phyloP scores from a whole-genome alignment of 2,797 vertebrate genomes.

The Pseudochaenichthys georgianus region DNA sequence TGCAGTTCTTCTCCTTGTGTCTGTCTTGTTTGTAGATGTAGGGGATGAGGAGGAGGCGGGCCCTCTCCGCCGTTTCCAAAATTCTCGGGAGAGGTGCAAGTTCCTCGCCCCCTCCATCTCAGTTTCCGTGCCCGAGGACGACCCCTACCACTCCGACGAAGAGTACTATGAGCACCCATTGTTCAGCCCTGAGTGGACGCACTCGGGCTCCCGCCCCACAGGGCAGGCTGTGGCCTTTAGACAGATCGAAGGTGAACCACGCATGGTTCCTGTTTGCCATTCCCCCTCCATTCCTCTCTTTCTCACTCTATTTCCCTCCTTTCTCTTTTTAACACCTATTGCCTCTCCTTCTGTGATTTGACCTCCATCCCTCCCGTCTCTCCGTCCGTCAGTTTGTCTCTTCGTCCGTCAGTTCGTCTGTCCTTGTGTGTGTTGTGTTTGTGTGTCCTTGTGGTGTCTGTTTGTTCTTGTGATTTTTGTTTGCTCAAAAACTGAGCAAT shows the following conservation, averaged over 20 bases:
- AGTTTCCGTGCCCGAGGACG: conserved; percentile 95
- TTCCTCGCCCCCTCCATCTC: conserved; percentile 95
- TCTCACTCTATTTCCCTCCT: conserved; percentile 53
- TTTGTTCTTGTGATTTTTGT: conserved; percentile 68
- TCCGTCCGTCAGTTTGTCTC: conserved; percentile 53
- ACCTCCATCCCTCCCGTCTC: conserved; percentile 62
- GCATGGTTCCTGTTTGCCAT: conserved; percentile 90
- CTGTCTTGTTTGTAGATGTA: conserved; percentile 95
- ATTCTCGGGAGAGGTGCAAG: conserved; percentile 90
- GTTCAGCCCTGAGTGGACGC: conserved; percentile 95
- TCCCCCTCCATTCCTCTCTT: conserved; percentile 57
- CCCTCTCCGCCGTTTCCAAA: conserved; percentile 89
- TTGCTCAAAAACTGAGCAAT: conserved; percentile 62
- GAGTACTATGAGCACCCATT: conserved; percentile 96
- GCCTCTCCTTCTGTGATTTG: conserved; percentile 77
- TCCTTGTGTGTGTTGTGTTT: conserved; percentile 73
- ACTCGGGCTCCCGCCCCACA: conserved; percentile 89
- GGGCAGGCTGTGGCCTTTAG: conserved; percentile 92
- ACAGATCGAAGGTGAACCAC: conserved; percentile 95
- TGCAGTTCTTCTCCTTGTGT: conserved; percentile 93
- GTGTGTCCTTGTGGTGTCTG: conserved; percentile 68
- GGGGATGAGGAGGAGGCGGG: conserved; percentile 95
- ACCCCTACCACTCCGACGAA: conserved; percentile 94
- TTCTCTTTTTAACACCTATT: conserved; percentile 46
- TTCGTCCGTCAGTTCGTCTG: conserved; percentile 68